A percentile compares a stretch with the other conserved stretches of the same genome.
Conservation (phyloP, 2,113 vertebrate genomes). For the Chiloscyllium plagiosum region DNA sequence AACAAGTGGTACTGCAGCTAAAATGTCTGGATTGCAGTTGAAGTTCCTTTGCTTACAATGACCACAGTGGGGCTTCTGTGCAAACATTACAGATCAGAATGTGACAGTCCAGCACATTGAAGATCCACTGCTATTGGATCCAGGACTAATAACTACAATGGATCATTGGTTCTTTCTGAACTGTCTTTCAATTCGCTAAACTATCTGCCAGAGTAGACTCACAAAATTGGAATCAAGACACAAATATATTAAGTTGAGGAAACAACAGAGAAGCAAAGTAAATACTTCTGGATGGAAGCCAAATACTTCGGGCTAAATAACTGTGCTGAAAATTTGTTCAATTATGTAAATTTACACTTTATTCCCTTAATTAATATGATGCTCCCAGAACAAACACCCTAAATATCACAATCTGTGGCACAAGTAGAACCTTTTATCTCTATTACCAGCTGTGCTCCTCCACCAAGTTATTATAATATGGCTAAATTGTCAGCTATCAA, state of each 20-base stretch:
- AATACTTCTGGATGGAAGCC: not conserved
- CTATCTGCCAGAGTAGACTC: not conserved
- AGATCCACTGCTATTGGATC: not conserved
- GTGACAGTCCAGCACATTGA: not conserved
- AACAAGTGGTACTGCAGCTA: not conserved
- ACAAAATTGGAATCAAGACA: not conserved
- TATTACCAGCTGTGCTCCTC: not conserved
- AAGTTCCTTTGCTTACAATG: not conserved
- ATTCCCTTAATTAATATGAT: not conserved
- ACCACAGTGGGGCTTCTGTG: not conserved
- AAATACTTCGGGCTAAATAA: not conserved
- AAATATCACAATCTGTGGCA: not conserved
- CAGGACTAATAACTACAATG: not conserved
- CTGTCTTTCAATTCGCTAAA: not conserved
- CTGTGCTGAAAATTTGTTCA: not conserved
- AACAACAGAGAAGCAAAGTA: not conserved
- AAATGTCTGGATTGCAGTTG: not conserved
- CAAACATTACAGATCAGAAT: not conserved
- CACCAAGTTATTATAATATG: not conserved
- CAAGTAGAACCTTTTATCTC: not conserved
- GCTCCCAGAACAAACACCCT: not conserved
- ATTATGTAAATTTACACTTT: not conserved
- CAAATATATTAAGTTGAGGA: not conserved
- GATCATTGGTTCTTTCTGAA: not conserved
- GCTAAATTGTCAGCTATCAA: not conserved